These are phyloP conservation scores for Myripristis jacobus DNA, from an alignment of 2,797 vertebrate species.

Conservation along the genomic window DNA sequence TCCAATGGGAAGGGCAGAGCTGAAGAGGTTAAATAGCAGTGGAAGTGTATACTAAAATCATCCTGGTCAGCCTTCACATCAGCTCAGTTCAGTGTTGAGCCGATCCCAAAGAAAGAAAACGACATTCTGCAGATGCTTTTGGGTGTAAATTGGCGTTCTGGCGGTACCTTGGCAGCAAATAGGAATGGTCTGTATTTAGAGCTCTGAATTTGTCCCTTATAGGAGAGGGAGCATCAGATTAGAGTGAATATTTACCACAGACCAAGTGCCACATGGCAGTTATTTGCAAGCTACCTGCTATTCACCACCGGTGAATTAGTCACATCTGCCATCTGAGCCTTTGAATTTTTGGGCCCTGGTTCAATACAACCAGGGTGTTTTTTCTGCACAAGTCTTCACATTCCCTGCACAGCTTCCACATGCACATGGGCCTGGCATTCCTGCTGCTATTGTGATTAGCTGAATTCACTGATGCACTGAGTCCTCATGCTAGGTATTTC, in stretches of 20 bases:
- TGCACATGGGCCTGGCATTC: constrained; percentile 59
- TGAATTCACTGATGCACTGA: neutral
- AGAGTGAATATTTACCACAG: constrained; percentile 2
- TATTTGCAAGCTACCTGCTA: neutral
- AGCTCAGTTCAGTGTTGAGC: neutral
- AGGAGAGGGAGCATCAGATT: constrained; percentile 1
- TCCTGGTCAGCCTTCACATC: too few relatives aligned
- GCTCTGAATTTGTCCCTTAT: constrained; percentile 2
- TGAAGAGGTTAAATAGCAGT: too few relatives aligned
- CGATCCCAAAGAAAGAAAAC: constrained; percentile 15
- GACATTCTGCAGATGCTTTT: constrained; percentile 10
- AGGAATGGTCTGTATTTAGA: constrained; percentile 33
- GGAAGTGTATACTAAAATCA: too few relatives aligned
- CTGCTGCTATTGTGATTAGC: constrained; percentile 29
- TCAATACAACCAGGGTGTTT: constrained; percentile 43
- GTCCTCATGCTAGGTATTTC: constrained; percentile 29
- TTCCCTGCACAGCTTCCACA: constrained; percentile 32
- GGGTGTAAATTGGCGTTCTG: constrained; percentile 3
- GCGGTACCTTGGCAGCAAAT: neutral
- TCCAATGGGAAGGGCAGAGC: too few relatives aligned
- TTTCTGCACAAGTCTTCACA: constrained; percentile 47
- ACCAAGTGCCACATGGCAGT: neutral
- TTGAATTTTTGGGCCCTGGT: constrained; percentile 3
- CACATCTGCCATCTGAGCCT: constrained; percentile 37
- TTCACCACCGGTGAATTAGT: constrained; percentile 17